Evolutionary conservation across 2,888 invertebrate genomes (phyloP), one percentile per base, ranked within the genome.

Genomic region (Drosophila siamana): DNA sequence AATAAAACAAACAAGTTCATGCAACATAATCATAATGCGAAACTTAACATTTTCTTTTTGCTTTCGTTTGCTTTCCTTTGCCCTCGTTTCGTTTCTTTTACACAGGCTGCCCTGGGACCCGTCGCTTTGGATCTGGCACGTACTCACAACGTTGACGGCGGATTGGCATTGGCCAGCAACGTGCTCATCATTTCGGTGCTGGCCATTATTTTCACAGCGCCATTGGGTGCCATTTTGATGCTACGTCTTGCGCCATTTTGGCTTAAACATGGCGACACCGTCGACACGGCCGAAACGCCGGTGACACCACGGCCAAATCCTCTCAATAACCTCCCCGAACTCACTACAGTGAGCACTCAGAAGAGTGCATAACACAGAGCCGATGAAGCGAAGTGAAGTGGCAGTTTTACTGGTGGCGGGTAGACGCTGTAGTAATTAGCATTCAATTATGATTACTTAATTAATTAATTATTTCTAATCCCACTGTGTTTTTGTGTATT

Each of bases 101-200:
- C 15, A 52, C 26, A 95, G 95, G 95, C 95, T 59, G 94, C 95
- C 2, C 90, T 95, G 54, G 95, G 94, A 15, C 95, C 95, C 15
- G 93, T 95, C 74, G 94, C 94, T 7, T 91, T 94, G 76, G 94
- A 94, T 80, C 90, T 93, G 79, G 94, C 94, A 66, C 90, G 94
- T 88, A 51, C 90, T 26, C 81, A 84, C 60, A 71, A 44, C 5
- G 89, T 86, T 48, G 79, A 88, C 11, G 66, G 26, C 22, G 60
- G 66, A 28, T 84, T 92, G 66, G 70, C 86, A 3, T 89, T 92
- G 66, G 93, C 93, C 51, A 91, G 88, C 78, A 91, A 91, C 86
- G 93, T 94, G 79, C 91, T 94, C 88, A 93, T 93, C 71, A 89
- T 93, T 85, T 92, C 93, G 4, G 93, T 94, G 3, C 81, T 94